A percentile compares a stretch with the other conserved stretches of the same genome.
Evolutionary conservation across 2,888 invertebrate species (phyloP).

Genomic region (Clivina fossor): DNA sequence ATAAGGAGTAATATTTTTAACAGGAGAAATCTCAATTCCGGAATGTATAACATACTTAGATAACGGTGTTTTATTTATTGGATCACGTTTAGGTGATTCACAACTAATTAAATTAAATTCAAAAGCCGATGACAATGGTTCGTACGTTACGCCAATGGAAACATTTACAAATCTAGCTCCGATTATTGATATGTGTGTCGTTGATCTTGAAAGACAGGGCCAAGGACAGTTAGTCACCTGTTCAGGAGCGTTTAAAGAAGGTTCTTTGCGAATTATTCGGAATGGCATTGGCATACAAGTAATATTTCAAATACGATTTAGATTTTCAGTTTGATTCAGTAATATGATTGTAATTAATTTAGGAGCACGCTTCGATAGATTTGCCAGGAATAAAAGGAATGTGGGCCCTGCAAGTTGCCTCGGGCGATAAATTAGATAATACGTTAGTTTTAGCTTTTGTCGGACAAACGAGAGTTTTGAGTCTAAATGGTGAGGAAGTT

Average conservation of each 20-base stretch:
- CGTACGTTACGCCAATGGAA: conserved; percentile 93
- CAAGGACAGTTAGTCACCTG: conserved; percentile 98
- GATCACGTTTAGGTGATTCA: conserved; percentile 95
- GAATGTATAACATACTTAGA: conserved; percentile 98
- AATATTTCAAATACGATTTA: conserved; percentile 12
- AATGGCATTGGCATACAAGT: conserved; percentile 96
- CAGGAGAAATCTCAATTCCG: conserved; percentile 88
- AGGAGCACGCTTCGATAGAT: conserved; percentile 95
- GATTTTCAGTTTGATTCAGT: not conserved
- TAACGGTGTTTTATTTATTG: conserved; percentile 96
- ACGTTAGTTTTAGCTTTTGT: conserved; percentile 93
- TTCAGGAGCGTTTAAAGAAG: conserved; percentile 96
- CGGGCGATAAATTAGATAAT: conserved; percentile 67
- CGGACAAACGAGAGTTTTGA: conserved; percentile 91
- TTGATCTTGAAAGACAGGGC: conserved; percentile 94
- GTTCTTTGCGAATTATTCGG: conserved; percentile 92
- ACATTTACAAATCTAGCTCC: conserved; percentile 96
- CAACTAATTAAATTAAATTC: conserved; percentile 89
- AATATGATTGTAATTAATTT: not conserved
- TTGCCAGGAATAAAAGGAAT: conserved; percentile 96
- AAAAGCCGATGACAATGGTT: conserved; percentile 79
- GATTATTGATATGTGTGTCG: conserved; percentile 97
- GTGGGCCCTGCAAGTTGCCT: conserved; percentile 87
- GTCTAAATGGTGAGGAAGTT: conserved; percentile 92
- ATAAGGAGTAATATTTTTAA: conserved; percentile 27